Percentiles rank a stretch among this genome's conserved stretches.
Conservation (phyloP, 2,113 vertebrate genomes). For the Menura novaehollandiae region DNA sequence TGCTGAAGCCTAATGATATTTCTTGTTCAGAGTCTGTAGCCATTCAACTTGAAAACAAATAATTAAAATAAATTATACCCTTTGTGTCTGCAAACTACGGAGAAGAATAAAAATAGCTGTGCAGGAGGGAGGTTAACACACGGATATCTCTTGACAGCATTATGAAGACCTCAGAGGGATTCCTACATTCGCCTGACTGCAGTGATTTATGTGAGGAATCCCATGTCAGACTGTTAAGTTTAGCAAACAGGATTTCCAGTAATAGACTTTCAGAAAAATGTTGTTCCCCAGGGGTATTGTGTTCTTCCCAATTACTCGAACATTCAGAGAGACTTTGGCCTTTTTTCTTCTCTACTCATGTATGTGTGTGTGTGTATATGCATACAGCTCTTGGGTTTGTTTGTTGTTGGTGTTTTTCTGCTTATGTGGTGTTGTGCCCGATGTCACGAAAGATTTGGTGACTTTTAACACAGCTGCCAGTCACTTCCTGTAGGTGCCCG, state of each 20-base stretch:
- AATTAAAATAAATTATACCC: slow-evolving; percentile 75
- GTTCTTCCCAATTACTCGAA: not conserved
- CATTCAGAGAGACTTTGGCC: not conserved
- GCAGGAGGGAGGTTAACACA: slow-evolving; percentile 36
- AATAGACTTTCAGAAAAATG: slow-evolving; percentile 11
- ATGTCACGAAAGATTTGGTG: not conserved
- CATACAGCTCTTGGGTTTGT: not conserved
- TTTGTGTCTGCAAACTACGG: slow-evolving; percentile 37
- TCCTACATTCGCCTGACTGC: not conserved
- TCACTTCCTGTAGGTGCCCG: not conserved
- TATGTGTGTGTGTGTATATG: not conserved
- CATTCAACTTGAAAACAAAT: slow-evolving; percentile 70
- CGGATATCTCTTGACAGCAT: slow-evolving; percentile 62
- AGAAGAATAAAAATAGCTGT: slow-evolving; percentile 61
- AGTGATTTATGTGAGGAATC: slow-evolving; percentile 27
- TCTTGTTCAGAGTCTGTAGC: slow-evolving; percentile 44
- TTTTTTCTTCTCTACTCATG: not conserved
- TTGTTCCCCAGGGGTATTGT: not conserved
- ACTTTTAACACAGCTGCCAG: not conserved
- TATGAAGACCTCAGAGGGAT: slow-evolving; percentile 52
- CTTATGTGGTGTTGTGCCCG: fast-evolving
- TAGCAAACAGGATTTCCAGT: slow-evolving; percentile 32
- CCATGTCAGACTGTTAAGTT: slow-evolving; percentile 31
- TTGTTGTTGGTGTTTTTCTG: not conserved
- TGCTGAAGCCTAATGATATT: not conserved